Conservation (phyloP, 1,140 invertebrate genomes). For the Zeugodacus cucurbitae region DNA sequence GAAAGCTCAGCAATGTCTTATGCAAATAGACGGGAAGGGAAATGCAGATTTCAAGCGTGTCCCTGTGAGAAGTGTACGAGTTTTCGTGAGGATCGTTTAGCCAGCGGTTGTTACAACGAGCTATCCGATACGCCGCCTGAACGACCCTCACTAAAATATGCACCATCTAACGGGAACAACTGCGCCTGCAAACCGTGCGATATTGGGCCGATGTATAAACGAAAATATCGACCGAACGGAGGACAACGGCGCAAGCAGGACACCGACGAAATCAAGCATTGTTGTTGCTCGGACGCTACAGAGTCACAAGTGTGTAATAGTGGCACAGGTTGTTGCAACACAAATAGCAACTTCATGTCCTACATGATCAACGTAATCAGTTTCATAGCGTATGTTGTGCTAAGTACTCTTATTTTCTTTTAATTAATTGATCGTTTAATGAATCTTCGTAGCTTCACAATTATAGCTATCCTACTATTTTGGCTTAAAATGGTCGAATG, state of each 20-base stretch:
- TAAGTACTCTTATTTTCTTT: background rate
- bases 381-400: constrained; percentile 38
- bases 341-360: background rate
- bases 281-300: background rate
- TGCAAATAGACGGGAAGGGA: background rate
- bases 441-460: constrained; percentile 51
- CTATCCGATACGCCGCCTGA: background rate
- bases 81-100: background rate
- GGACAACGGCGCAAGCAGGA: background rate
- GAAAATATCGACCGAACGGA: background rate
- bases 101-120: background rate
- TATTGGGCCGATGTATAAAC: background rate
- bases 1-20: background rate
- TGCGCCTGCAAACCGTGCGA: background rate
- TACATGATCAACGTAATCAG: constrained; percentile 30
- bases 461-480: constrained; percentile 48
- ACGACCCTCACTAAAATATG: background rate
- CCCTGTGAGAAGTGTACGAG: constrained; percentile 31
- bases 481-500: no score
- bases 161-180: background rate
- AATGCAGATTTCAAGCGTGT: constrained; percentile 4
- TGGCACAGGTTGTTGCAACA: background rate
- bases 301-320: background rate
- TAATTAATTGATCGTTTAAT: background rate
- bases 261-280: background rate